Evolutionary conservation across 2,113 vertebrate genomes (phyloP).

Genomic region (Oryzias woworae): DNA sequence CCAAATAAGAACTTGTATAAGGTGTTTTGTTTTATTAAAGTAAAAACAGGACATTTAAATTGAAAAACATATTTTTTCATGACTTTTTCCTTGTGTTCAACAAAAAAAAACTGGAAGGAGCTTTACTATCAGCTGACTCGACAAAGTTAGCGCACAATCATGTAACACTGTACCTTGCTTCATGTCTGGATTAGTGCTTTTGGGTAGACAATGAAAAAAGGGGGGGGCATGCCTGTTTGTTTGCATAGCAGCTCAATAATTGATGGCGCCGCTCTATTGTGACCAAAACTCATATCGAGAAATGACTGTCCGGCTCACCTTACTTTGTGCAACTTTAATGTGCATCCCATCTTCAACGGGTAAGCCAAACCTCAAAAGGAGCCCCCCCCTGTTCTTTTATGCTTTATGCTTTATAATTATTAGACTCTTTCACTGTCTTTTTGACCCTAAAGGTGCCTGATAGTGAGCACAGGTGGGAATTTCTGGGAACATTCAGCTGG

Average conservation of each 20-base stretch:
- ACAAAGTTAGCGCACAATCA: too few relatives aligned
- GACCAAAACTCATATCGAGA: slow-evolving; percentile 76
- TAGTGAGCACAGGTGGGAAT: slow-evolving; percentile 52
- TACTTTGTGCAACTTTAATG: slow-evolving; percentile 82
- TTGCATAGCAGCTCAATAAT: slow-evolving; percentile 74
- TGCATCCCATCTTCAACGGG: slow-evolving; percentile 59
- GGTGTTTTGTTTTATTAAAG: too few relatives aligned
- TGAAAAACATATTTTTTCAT: too few relatives aligned
- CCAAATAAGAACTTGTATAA: too few relatives aligned
- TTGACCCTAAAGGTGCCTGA: slow-evolving; percentile 38
- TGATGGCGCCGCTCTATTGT: slow-evolving; percentile 75
- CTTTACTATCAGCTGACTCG: too few relatives aligned
- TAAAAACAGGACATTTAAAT: too few relatives aligned
- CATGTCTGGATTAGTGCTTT: not conserved
- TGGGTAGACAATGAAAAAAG: slow-evolving; percentile 32
- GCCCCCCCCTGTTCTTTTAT: not conserved
- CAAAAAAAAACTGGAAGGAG: too few relatives aligned
- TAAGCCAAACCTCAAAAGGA: slow-evolving; percentile 23
- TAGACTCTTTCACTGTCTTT: slow-evolving; percentile 20
- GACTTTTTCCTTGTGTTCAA: too few relatives aligned
- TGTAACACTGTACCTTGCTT: not conserved
- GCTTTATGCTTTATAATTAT: not conserved
- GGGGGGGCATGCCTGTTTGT: slow-evolving; percentile 27
- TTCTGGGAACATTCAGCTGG: slow-evolving; percentile 74
- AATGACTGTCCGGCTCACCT: slow-evolving; percentile 77